phyloP scores from a whole-genome alignment of 1,140 invertebrate genomes.

The Papilio helenus region DNA sequence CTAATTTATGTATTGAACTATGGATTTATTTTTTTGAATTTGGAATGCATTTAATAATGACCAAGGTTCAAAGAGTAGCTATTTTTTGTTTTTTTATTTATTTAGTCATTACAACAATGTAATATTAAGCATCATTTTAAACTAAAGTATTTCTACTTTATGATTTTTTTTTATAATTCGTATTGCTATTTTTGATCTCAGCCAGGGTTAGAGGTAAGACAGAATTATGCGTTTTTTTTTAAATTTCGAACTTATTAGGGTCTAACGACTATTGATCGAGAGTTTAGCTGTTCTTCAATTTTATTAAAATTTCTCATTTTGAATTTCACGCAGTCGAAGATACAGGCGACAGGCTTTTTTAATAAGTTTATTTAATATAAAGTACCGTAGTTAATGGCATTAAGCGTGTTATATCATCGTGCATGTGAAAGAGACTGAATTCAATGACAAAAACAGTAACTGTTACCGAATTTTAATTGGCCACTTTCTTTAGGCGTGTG shows the following conservation, averaged over 20 bases:
- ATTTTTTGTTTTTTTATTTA: too few species aligned
- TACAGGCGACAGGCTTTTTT: background rate
- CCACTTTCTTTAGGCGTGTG: slow-evolving; percentile 69
- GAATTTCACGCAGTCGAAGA: background rate
- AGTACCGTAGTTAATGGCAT: background rate
- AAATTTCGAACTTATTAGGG: too few species aligned
- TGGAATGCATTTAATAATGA: background rate
- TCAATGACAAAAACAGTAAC: slow-evolving; percentile 48
- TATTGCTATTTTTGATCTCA: too few species aligned
- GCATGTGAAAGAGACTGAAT: slow-evolving; percentile 49
- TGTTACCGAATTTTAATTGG: slow-evolving; percentile 77
- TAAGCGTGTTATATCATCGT: slow-evolving; percentile 40
- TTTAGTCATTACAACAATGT: too few species aligned
- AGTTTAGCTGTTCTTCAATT: too few species aligned
- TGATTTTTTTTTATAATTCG: too few species aligned
- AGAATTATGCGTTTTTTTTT: too few species aligned
- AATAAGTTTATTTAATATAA: background rate
- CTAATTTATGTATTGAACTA: slow-evolving; percentile 47
- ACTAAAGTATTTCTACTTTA: too few species aligned
- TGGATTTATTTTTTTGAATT: slow-evolving; percentile 63
- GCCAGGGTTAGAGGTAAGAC: too few species aligned
- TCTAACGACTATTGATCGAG: too few species aligned
- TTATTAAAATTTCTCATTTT: background rate
- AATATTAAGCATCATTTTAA: too few species aligned
- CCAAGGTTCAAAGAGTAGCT: background rate